Evolutionary conservation across 2,888 invertebrate genomes (phyloP).

Genomic region (Dorcus hopei): DNA sequence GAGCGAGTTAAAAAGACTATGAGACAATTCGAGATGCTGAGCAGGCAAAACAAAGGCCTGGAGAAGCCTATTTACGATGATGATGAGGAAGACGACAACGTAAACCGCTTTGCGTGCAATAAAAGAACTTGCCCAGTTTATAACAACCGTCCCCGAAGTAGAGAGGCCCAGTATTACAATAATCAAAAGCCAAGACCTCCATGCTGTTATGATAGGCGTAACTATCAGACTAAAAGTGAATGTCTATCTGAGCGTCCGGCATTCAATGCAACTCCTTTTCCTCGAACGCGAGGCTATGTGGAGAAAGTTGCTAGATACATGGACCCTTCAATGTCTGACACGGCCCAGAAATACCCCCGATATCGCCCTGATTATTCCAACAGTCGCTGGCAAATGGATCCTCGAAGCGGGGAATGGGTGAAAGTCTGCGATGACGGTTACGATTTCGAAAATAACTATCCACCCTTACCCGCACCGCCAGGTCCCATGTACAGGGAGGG

Average conservation of each 20-base stretch:
- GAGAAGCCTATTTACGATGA: conserved; percentile 39
- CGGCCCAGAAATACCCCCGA: conserved; percentile 19
- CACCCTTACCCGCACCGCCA: conserved; percentile 26
- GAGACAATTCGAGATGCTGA: conserved; percentile 43
- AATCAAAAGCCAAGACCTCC: neutral
- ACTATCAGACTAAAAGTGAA: conserved; percentile 15
- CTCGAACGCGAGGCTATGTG: conserved; percentile 26
- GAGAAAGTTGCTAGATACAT: conserved; percentile 28
- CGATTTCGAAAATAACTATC: conserved; percentile 28
- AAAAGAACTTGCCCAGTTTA: conserved; percentile 7
- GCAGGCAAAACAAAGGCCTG: conserved; percentile 40
- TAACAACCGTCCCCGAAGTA: conserved; percentile 7
- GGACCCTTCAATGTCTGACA: conserved; percentile 24
- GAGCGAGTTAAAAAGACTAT: conserved; percentile 43
- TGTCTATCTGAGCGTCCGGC: conserved; percentile 19
- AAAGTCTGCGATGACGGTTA: conserved; percentile 29
- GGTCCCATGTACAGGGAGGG: conserved; percentile 8
- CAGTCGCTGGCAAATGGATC: conserved; percentile 34
- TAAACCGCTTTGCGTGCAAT: conserved; percentile 5
- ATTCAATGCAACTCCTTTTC: conserved; percentile 21
- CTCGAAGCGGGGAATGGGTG: conserved; percentile 37
- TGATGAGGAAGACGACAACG: conserved; percentile 23
- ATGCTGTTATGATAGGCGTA: conserved; percentile 9
- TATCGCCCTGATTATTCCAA: conserved; percentile 11
- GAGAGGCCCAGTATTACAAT: neutral